Percentiles rank a stretch among this genome's conserved stretches.
These are phyloP conservation scores for Lagenorhynchus albirostris DNA, from an alignment of 2,113 vertebrate genomes.

Conservation along the genomic window DNA sequence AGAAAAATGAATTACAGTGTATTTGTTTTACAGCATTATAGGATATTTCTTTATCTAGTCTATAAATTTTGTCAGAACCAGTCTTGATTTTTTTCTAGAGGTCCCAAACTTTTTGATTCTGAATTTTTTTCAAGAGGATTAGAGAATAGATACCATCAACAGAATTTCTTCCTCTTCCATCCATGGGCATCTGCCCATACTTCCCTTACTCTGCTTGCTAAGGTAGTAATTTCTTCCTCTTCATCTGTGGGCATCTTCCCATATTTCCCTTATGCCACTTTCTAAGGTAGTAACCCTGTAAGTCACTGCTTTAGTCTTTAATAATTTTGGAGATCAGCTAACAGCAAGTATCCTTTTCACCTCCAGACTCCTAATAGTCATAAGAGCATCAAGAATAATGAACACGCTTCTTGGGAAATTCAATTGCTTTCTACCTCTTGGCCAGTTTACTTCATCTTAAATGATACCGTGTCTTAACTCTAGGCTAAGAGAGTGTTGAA, in stretches of 20 bases:
- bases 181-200: accelerated
- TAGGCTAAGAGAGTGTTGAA: neutral
- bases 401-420: neutral
- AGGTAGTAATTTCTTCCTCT: neutral
- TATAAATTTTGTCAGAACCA: neutral
- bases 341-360: neutral
- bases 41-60: neutral
- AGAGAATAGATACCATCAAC: neutral
- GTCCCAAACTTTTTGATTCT: neutral
- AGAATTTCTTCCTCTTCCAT: neutral
- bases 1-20: neutral
- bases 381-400: neutral
- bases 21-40: neutral
- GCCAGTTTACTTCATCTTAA: neutral
- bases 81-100: neutral
- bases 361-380: neutral
- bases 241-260: accelerated
- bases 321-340: neutral
- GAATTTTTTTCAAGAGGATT: neutral
- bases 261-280: neutral
- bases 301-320: neutral
- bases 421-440: neutral
- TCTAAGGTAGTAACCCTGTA: neutral
- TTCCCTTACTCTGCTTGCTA: neutral
- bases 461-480: neutral